These are phyloP conservation scores for Vicugna pacos DNA, from an alignment of 2,113 vertebrate species.

Conservation along the genomic window DNA sequence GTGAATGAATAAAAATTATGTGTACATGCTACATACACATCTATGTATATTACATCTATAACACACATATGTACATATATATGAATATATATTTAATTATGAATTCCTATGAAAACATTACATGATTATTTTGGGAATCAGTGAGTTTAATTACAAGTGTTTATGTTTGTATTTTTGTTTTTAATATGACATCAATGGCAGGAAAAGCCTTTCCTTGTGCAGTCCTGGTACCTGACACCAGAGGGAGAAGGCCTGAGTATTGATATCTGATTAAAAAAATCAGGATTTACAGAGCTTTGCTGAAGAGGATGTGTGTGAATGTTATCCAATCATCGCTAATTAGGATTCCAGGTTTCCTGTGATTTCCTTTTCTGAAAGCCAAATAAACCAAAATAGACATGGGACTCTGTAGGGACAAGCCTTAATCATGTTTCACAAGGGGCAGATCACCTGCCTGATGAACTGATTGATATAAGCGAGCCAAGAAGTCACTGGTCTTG, in stretches of 20 bases:
- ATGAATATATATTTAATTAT: not conserved
- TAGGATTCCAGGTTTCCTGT: constrained; percentile 24
- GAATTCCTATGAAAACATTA: not conserved
- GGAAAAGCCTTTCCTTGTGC: not conserved
- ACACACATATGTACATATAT: not conserved
- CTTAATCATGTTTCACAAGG: not conserved
- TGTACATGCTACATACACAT: not conserved
- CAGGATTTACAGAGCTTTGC: not conserved
- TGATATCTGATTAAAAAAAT: not conserved
- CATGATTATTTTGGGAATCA: not conserved
- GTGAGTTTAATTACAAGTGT: not conserved
- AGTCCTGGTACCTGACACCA: not conserved
- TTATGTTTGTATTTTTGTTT: constrained; percentile 51
- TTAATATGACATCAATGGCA: not conserved
- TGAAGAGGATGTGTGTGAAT: not conserved
- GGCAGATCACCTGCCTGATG: not conserved
- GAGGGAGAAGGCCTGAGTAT: not conserved
- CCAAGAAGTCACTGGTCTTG: not conserved
- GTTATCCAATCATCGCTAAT: constrained; percentile 12
- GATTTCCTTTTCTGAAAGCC: constrained; percentile 46
- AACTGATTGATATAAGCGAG: not conserved
- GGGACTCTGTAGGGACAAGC: not conserved
- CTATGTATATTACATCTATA: not conserved
- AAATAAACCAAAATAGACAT: not conserved
- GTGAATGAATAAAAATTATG: not conserved